Base-by-base conservation (phyloP, 2,797 vertebrate genomes). In the Micrastur ruficollis region DNA sequence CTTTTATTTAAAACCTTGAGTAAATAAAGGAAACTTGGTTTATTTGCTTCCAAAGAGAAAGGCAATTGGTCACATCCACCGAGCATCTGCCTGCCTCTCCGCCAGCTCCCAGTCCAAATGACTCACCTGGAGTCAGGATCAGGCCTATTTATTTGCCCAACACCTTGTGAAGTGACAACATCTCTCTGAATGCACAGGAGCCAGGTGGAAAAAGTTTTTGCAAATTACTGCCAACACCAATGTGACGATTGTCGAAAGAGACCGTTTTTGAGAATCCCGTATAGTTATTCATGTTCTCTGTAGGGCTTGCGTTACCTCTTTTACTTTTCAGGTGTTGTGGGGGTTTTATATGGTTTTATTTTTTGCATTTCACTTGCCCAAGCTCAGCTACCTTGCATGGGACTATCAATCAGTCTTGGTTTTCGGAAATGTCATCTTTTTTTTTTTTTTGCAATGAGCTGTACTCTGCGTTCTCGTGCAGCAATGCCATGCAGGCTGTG, bases 1-100 rank as follows among this genome's bases (percentile, higher is more conserved):
- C 74, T 93, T 95, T 97, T 89, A 84, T 96, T 96, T 91, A 83
- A 96, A 95, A 34, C 61, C 94, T 81, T 75, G 71, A 68, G 76
- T 93, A 95, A 97, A 96, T 93, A 93, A 92, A 92, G 65, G 58
- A 34, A 81, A 81, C 74, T 90, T 76, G 68, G 55, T 96, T 84
- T 93, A 31, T 92, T 96, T 94, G 65, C 72, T 85, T 46, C 65
- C 1, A 2, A 8, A 44, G 72, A 8, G 50, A 71, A 85, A 84
- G 82, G 71, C 0, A 0, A 32, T 31, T 2, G 56, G 68, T 53
- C 58, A 56, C 63, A 63, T 46, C 83, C 4, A 2, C 27, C 1
- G 3, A 44, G 72, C n/a, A 17, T 56, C 73, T 61, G 20, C 70
- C 32, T 14, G 52, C 42, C 4, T 2, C 70, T 76, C 80, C 59